A percentile compares a stretch with the other conserved stretches of the same genome.
Evolutionary conservation across 2,888 invertebrate species (phyloP).

Genomic region (Caenorhabditis panamensis): DNA sequence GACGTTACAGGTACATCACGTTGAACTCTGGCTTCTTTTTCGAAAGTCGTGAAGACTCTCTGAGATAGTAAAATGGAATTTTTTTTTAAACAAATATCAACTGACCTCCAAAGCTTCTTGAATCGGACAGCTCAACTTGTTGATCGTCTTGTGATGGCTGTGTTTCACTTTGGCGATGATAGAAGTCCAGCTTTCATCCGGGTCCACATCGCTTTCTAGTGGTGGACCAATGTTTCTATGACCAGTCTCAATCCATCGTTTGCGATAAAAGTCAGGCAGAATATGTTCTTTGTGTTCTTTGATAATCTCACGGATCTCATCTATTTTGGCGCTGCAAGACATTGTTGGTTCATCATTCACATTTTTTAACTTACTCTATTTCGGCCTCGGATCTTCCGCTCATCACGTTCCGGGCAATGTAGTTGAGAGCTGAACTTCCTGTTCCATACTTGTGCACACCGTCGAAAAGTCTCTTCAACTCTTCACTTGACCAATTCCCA

Average conservation of each 20-base stretch:
- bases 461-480: constrained; percentile 46
- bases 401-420: too few species aligned
- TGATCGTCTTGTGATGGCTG: constrained; percentile 36
- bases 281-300: constrained; percentile 42
- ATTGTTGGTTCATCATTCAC: too few species aligned
- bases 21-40: constrained; percentile 4
- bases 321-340: constrained; percentile 57
- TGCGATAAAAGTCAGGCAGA: constrained; percentile 31
- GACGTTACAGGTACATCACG: constrained; percentile 16
- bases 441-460: constrained; percentile 60
- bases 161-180: constrained; percentile 13
- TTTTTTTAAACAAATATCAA: too few species aligned
- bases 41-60: constrained; percentile 14
- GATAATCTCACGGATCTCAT: constrained; percentile 62
- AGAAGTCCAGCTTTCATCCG: constrained; percentile 35
- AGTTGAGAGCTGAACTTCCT: too few species aligned
- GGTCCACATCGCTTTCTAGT: constrained; percentile 9
- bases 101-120: constrained; percentile 40
- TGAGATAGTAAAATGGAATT: background rate
- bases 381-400: too few species aligned
- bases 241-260: constrained; percentile 46
- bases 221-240: constrained; percentile 39
- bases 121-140: constrained; percentile 19
- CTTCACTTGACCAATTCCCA: constrained; percentile 59
- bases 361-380: too few species aligned